A percentile compares a stretch with the other conserved stretches of the same genome.
Evolutionary conservation across 2,888 invertebrate species (phyloP).

Genomic region (Agrochola macilenta): DNA sequence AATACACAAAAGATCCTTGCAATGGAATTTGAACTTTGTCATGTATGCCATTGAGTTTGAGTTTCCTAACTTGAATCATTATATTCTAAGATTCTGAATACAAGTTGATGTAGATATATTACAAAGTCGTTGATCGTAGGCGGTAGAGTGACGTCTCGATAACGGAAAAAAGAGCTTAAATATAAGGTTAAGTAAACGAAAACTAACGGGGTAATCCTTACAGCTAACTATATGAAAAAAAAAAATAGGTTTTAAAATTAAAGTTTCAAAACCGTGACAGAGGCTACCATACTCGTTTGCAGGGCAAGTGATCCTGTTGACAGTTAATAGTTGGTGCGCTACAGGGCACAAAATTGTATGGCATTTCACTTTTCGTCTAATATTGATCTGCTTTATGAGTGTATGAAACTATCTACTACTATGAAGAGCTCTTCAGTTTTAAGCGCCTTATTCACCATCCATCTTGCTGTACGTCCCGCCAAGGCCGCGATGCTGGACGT

Average conservation of each 20-base stretch:
- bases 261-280: background rate
- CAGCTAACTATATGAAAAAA: constrained; percentile 37
- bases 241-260: background rate
- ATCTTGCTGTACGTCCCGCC: no score
- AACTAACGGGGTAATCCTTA: constrained; percentile 21
- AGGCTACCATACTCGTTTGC: no score
- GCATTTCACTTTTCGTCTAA: background rate
- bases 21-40: background rate
- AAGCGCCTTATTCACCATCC: no score
- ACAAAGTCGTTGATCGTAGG: constrained; percentile 71
- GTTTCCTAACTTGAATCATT: background rate
- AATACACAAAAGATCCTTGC: background rate
- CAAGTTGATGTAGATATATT: constrained; percentile 32
- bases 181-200: constrained; percentile 31
- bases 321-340: background rate
- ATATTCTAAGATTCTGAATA: constrained; percentile 8
- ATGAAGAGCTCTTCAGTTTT: no score
- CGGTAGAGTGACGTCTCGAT: constrained; percentile 83
- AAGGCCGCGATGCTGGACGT: no score
- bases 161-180: constrained; percentile 75
- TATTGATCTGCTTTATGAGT: background rate
- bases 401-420: no score
- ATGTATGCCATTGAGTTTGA: background rate
- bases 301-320: background rate
- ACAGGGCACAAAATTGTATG: background rate